Conservation (phyloP, 2,888 invertebrate species). For the Apoda limacodes region DNA sequence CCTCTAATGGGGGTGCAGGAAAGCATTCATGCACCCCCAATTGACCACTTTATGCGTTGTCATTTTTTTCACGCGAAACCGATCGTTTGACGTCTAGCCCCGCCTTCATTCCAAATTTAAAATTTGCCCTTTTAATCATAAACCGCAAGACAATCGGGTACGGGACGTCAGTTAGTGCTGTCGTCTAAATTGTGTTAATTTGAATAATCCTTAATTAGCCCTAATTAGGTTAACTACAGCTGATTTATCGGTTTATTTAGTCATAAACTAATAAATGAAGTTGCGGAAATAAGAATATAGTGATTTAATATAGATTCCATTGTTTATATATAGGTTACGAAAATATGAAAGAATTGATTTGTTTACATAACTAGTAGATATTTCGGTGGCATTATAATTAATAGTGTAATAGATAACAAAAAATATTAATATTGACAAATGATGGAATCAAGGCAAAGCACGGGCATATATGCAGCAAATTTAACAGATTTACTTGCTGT, state of each 20-base stretch:
- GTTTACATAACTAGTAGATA: no score
- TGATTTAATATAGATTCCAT: no score
- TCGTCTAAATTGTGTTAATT: conserved; percentile 23
- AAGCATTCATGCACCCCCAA: conserved; percentile 44
- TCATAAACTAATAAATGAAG: no score
- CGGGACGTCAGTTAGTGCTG: conserved; percentile 31
- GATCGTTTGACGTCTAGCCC: conserved; percentile 45
- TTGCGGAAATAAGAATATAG: no score
- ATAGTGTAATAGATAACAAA: conserved; percentile 6
- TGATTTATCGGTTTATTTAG: no score
- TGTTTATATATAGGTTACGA: no score
- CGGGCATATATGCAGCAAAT: conserved; percentile 41
- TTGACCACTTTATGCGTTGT: conserved; percentile 57
- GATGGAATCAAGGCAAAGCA: conserved; percentile 48
- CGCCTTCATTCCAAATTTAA: conserved; percentile 50
- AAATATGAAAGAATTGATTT: no score
- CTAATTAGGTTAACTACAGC: no score
- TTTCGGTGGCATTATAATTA: conserved; percentile 1
- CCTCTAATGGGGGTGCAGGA: conserved; percentile 23
- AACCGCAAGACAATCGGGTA: conserved; percentile 42
- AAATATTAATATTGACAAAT: no score
- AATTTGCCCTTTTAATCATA: conserved; percentile 47
- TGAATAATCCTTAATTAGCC: conserved; percentile 5
- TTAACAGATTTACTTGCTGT: conserved; percentile 45
- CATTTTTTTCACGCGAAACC: conserved; percentile 60